Evolutionary conservation across 2,888 invertebrate genomes (phyloP), one percentile per base, ranked within the genome.

Genomic region (Prosapia bicincta): DNA sequence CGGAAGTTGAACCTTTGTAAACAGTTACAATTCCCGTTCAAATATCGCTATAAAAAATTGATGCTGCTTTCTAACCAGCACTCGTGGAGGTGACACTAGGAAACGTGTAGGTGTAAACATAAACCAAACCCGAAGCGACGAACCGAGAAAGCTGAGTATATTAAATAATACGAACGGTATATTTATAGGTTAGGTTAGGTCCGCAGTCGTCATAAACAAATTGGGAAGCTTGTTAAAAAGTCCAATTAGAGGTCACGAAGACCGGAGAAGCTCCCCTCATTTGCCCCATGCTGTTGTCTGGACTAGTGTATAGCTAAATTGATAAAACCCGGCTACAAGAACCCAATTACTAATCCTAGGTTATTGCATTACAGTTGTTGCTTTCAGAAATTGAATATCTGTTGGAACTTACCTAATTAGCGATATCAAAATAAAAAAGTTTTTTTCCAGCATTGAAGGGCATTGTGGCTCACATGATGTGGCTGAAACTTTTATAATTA

Each of bases 191-290:
- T 54, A 54, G 54, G 54, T 54, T 20, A 54, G 54, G 54, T 54
- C 54, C 54, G 30, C 26, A 38, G 54, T 20, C 72, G 54, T 65
- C 68, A 65, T 77, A 77, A 77, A 77, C 77, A 77, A 77, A 77
- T 77, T 77, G 77, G 75, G 70, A 83, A 83, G 83, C 83, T 82
- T 81, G 80, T 79, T 81, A 81, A 81, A 82, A 80, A 76, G 20
- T 54, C 54, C 54, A 54, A 54, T 54, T 54, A 54, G 54, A 20
- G 54, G 54, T 54, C 54, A 54, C 54, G 54, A 54, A 54, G 54
- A 54, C 5, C 54, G 54, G n/a, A 54, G 54, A 54, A 54, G 54
- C 20, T 54, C 54, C 38, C 54, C 54, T 54, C 54, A 54, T 54
- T 54, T 54, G 54, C 54, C 54, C 54, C 54, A 54, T 20, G 54